Base-by-base conservation (phyloP, 2,797 vertebrate species). In the Florisuga fusca region DNA sequence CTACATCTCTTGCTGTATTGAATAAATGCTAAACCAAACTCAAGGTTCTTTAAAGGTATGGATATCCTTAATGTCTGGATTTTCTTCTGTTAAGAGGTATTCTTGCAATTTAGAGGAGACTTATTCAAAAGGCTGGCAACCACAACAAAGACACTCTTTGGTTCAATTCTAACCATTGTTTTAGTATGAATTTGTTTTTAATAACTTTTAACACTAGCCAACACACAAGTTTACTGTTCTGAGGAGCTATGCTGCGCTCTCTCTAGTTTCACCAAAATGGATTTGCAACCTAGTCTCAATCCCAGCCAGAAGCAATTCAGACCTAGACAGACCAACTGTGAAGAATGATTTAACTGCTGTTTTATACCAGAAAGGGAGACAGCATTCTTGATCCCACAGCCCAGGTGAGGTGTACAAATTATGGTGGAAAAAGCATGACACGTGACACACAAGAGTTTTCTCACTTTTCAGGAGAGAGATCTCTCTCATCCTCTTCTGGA, bases 141-240 rank as follows among this genome's bases (percentile, higher is more conserved):
- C 45, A 48, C 0, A 0, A 57, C n/a, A 74, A 25, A 51, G 3
- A 53, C 10, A 46, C 15, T 6, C 14, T 48, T 69, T n/a, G 26
- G 38, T 74, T 84, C 79, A 31, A 84, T 43, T 69, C 51, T 43
- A 46, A 34, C 33, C 27, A 43, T 21, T 51, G 31, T 6, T 46
- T 53, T 15, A 18, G 50, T 27, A 48, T 25, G 15, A 46, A 51
- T 58, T 55, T 63, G 29, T 57, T 79, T 64, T 63, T 43, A 84
- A 84, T 22, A 68, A 68, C 51, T 68, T 48, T 16, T 43, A 36
- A 62, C 29, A 53, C 23, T 48, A 53, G 21, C 48, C 33, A 63
- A 43, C 27, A 41, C 27, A 46, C 17, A 2, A 54, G 33, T 34
- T 75, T 21, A 48, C 23, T 58, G 57, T 41, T 74, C 62, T 63